Percentiles rank a stretch among this genome's conserved stretches.
These are phyloP conservation scores for Ancistrus triradiatus DNA, from an alignment of 2,113 vertebrate genomes.

Conservation along the genomic window DNA sequence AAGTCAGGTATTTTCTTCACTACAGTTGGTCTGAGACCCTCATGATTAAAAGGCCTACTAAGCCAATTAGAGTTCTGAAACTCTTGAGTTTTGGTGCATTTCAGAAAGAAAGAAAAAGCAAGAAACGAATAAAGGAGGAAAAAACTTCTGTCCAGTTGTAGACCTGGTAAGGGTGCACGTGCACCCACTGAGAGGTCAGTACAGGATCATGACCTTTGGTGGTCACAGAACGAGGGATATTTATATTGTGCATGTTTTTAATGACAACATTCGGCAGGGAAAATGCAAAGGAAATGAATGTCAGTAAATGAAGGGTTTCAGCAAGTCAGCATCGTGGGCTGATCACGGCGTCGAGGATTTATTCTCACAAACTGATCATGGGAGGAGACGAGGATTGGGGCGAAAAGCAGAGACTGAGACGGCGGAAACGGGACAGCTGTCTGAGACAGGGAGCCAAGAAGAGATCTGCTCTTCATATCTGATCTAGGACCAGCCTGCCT, in stretches of 20 bases:
- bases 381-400: no score
- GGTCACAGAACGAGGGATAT: no score
- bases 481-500: neutral
- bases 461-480: neutral
- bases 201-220: slow-evolving; percentile 40
- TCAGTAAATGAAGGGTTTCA: no score
- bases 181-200: slow-evolving; percentile 48
- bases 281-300: neutral
- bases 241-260: no score
- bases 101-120: slow-evolving; percentile 19
- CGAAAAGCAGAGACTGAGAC: no score
- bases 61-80: slow-evolving; percentile 47
- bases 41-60: slow-evolving; percentile 34
- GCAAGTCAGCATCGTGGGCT: no score
- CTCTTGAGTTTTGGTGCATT: slow-evolving; percentile 39
- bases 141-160: slow-evolving; percentile 45
- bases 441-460: no score
- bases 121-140: slow-evolving; percentile 9
- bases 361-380: no score
- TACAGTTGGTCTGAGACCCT: slow-evolving; percentile 45
- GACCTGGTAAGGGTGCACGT: slow-evolving; percentile 31
- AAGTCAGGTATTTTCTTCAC: slow-evolving; percentile 39
- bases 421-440: no score
- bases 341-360: no score
- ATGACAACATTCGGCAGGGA: no score